Percentiles rank a stretch among this genome's conserved stretches.
Conservation (phyloP, 2,888 invertebrate species). For the Auanema sp. region DNA sequence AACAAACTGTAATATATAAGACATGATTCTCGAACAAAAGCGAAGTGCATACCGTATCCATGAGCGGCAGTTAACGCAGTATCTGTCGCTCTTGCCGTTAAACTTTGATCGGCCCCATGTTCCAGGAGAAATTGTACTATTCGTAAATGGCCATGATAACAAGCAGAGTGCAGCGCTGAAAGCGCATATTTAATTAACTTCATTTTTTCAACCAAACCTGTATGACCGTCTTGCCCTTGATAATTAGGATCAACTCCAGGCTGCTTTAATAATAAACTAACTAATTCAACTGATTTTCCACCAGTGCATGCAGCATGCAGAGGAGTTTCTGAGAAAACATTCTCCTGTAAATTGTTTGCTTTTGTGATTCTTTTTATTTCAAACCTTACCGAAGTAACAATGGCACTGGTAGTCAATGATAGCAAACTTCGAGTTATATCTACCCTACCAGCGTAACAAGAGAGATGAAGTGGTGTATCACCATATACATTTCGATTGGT, state of each 20-base stretch:
- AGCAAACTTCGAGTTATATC: constrained; percentile 66
- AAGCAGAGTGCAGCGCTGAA: constrained; percentile 67
- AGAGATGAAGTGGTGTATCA: constrained; percentile 67
- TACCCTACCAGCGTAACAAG: constrained; percentile 60
- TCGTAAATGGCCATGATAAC: constrained; percentile 67
- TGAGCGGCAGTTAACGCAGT: neutral
- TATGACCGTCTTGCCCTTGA: constrained; percentile 68
- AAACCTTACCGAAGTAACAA: constrained; percentile 38
- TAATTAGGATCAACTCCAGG: constrained; percentile 66
- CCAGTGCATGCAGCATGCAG: constrained; percentile 67
- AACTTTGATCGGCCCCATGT: constrained; percentile 67
- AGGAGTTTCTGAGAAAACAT: constrained; percentile 68
- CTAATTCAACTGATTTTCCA: constrained; percentile 66
- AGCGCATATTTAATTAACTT: constrained; percentile 11
- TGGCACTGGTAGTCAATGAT: constrained; percentile 25
- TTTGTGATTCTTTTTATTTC: no score
- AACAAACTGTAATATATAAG: neutral
- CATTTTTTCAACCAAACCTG: no score
- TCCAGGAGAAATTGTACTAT: constrained; percentile 67
- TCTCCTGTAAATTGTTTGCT: constrained; percentile 60
- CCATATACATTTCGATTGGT: constrained; percentile 66
- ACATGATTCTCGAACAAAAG: neutral
- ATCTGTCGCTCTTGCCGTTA: constrained; percentile 63
- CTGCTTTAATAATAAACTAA: constrained; percentile 66
- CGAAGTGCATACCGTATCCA: neutral